Base-by-base conservation (phyloP, 2,888 invertebrate species). In the Erebia ligea region DNA sequence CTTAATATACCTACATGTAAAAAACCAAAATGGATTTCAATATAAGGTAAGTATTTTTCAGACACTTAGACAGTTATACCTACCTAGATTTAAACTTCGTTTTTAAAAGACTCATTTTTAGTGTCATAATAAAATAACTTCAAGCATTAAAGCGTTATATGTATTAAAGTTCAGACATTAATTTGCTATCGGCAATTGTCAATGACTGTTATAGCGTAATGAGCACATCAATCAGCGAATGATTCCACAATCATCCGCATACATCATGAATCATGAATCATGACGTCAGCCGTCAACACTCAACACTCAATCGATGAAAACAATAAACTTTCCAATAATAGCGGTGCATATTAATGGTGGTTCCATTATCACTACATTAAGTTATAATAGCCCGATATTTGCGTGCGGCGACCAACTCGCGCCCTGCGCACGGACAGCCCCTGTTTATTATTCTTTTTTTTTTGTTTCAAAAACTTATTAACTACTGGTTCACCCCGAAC, bases 301-400 rank as follows among this genome's bases (percentile, higher is more conserved):
- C 10, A 54, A 45, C 10, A 8, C 17, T 19, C 65, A 52, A 71
- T 71, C 66, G 48, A 58, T 69, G 42, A 50, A 50, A 67, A 57
- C 62, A 62, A 69, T 45, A 67, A 63, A 63, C 61, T 63, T 52
- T 69, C 69, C 63, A 67, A 58, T 67, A 67, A 69, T 69, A 69
- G 45, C 56, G 68, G 19, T 42, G 61, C 64, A 54, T 69, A 62
- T 56, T 69, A 69, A 69, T 69, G 25, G 42, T 21, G 59, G 8
- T 40, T 65, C 68, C 64, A 57, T 64, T 65, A 68, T 21, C 59
- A 66, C 66, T 57, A 19, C 56, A 15, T n/a, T 5, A 59, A 42
- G 10, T 34, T 11, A 58, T 58, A 58, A n/a, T 19, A 40, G 40
- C 5, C 11, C 54, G 65, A 56, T 65, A 54, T 56, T 63, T 50